Percentiles rank a stretch among this genome's conserved stretches.
These are phyloP conservation scores for Amblyjoppa proteus DNA, from an alignment of 2,888 invertebrate species.

Conservation along the genomic window DNA sequence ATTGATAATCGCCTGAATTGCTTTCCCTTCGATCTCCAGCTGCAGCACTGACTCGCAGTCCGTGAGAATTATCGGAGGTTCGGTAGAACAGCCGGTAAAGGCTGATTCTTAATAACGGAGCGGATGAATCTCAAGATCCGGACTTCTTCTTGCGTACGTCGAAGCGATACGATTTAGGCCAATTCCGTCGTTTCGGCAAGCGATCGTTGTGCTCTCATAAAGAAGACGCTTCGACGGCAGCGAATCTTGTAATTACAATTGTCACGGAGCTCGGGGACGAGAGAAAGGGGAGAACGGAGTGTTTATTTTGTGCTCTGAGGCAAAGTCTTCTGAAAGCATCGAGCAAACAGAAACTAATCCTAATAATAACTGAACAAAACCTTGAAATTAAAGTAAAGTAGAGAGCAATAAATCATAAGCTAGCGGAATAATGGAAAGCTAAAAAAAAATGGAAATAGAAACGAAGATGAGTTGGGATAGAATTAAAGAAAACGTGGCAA, in stretches of 20 bases:
- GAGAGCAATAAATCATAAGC: too few relatives aligned
- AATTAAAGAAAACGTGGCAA: too few relatives aligned
- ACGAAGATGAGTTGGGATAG: too few relatives aligned
- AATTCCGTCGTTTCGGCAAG: background rate
- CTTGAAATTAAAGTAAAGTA: too few relatives aligned
- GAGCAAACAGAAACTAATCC: too few relatives aligned
- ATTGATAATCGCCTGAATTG: constrained; percentile 46
- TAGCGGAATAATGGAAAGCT: too few relatives aligned
- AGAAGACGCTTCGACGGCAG: background rate
- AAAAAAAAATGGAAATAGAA: too few relatives aligned
- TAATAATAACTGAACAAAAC: too few relatives aligned
- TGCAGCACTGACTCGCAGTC: background rate
- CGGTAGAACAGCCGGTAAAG: background rate
- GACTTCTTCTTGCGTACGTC: background rate
- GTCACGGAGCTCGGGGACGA: constrained; percentile 12
- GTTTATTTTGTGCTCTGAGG: constrained; percentile 7
- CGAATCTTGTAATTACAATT: constrained; percentile 24
- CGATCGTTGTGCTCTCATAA: background rate
- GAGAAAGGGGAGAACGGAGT: background rate
- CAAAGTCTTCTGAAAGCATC: too few relatives aligned
- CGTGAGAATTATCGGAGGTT: background rate
- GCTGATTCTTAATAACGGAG: background rate
- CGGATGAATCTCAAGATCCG: background rate
- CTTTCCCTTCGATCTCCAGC: constrained; percentile 45
- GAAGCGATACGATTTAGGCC: background rate